Evolutionary conservation across 2,113 vertebrate species (phyloP), one percentile per base, ranked within the genome.

Genomic region (Coregonus clupeaformis): DNA sequence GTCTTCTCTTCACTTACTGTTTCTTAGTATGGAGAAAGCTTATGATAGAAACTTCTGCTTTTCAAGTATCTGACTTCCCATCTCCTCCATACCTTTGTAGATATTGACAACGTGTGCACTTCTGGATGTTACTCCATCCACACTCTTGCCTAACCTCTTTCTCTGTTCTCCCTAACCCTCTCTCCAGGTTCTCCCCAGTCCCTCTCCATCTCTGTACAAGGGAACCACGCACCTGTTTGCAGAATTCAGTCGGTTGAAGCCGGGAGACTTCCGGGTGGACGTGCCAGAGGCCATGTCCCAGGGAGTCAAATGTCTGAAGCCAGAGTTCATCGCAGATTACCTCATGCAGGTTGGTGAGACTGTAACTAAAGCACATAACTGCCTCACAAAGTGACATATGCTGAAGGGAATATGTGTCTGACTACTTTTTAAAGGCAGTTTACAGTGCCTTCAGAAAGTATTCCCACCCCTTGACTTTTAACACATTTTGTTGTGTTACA

Each of bases 271-370:
- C 73, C 92, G 89, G 75, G 90, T 95, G 14, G 88, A 96, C 0
- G 47, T 97, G 12, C 80, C 90, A 0, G 95, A 97, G 27, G 98
- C 96, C 0, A 80, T 91, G 25, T 82, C 92, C 36, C 93, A 95
- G 0, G 94, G 94, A 18, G 94, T 98, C 63, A 90, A 82, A 66
- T 98, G 98, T 82, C 82, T 99, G 73, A 98, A 93, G 72, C 96
- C 98, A 0, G 98, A 99, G 69, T 99, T 96, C 86, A 99, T 99
- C 0, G 97, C 98, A 18, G 98, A 99, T 85, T 99, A 97, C 78
- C 96, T 99, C 66, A 95, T 95, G 92, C 96, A 98, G 96, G 97
- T 97, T 1, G 75, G 81, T 77, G 42, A 85, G 77, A 0, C n/a
- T 73, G 9, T 24, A 32, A 62, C 3, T 27, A 29, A 16, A 74